Conservation (phyloP, 2,113 vertebrate genomes). For the Chrysochloris asiatica region DNA sequence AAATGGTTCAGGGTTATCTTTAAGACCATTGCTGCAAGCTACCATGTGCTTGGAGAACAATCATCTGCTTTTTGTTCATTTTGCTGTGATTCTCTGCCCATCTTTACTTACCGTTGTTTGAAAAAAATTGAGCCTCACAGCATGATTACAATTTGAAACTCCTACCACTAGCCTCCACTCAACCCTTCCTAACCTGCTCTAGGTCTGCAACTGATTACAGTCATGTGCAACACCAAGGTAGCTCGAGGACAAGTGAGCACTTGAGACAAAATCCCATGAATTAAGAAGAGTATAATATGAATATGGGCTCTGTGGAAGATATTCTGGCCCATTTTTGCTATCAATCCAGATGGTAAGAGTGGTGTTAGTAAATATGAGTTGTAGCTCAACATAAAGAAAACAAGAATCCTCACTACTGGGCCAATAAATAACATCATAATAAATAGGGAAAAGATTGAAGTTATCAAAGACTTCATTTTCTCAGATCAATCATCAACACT, state of each 20-base stretch:
- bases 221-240: not conserved
- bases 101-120: not conserved
- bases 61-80: not conserved
- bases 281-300: not conserved
- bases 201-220: not conserved
- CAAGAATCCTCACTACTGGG: no score
- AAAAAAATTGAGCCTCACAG: no score
- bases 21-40: not conserved
- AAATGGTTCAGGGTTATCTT: not conserved
- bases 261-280: not conserved
- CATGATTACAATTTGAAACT: not conserved
- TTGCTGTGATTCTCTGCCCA: not conserved
- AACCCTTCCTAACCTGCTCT: not conserved
- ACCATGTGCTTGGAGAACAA: not conserved
- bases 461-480: no score
- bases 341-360: not conserved
- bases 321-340: not conserved
- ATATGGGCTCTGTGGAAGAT: not conserved
- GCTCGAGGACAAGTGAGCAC: not conserved
- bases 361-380: not conserved
- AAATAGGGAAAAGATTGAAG: no score
- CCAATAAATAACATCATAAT: no score
- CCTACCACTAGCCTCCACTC: no score
- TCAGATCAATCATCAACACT: no score
- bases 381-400: no score